Base-by-base conservation (phyloP, 2,113 vertebrate species). In the Nymphicus hollandicus region DNA sequence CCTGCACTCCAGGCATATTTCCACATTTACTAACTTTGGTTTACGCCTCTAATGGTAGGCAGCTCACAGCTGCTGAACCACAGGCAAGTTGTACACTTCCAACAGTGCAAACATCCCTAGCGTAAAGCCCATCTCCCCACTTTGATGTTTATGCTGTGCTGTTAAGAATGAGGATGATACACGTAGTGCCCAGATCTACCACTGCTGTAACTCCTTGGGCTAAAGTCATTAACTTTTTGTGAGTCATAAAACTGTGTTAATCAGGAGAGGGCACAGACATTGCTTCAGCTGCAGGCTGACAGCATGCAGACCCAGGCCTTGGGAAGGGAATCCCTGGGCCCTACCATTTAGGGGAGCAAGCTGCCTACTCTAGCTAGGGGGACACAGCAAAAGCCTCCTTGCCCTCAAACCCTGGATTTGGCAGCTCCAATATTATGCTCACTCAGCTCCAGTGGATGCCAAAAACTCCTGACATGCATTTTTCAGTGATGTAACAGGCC, bases 401-500 rank as follows among this genome's bases (percentile, higher is more conserved):
- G 7, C 50, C 39, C 69, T 64, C 47, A 61, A 86, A 84, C 13
- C 3, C 23, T 58, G 53, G 25, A 56, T 27, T 2, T 41, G 41
- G 27, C 44, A 28, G 27, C 18, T 37, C 52, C 33, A 44, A 3
- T 6, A 4, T 9, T 11, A 13, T 1, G 11, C 52, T 68, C 12
- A 1, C 53, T n/a, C 3, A 4, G 37, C 47, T 78, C 29, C 82
- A 81, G 89, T 4, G 0, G 73, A 73, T 37, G 53, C 52, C 0
- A 0, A 65, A 29, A 76, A 10, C 22, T 66, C 58, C 43, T 2
- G 0, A 44, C 43, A 17, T 3, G 5, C 1, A 28, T 28, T 52
- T 78, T 28, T 5, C 1, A 9, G 69, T 92, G 91, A 95, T 92
- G 80, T 93, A 96, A 96, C 83, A 91, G 74, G 39, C 58, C 55